phyloP scores from a whole-genome alignment of 2,888 invertebrate species.

The Cheilosia urbana region DNA sequence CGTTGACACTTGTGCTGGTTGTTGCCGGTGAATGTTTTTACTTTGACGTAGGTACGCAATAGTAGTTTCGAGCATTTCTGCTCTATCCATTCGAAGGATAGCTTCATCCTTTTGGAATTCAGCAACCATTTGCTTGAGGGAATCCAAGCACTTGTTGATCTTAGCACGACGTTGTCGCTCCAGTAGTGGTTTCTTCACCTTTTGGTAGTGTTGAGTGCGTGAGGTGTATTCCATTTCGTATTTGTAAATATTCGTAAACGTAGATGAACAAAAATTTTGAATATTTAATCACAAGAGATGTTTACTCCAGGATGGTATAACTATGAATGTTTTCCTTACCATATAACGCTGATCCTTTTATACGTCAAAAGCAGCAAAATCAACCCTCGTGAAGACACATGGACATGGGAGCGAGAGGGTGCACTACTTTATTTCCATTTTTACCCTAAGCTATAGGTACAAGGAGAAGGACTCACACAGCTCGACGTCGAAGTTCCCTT shows the following conservation, averaged over 20 bases:
- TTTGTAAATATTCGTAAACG: neutral
- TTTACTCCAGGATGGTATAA: slow-evolving; percentile 64
- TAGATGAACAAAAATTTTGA: neutral
- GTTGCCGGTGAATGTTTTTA: slow-evolving; percentile 81
- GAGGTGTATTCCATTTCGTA: slow-evolving; percentile 83
- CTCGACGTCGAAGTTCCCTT: neutral
- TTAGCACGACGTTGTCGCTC: slow-evolving; percentile 94
- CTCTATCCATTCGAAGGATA: slow-evolving; percentile 94
- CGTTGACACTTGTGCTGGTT: slow-evolving; percentile 79
- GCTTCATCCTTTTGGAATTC: slow-evolving; percentile 91
- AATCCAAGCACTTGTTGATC: slow-evolving; percentile 95
- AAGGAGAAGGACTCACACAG: slow-evolving; percentile 33
- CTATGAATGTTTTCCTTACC: slow-evolving; percentile 78
- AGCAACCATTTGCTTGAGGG: slow-evolving; percentile 94
- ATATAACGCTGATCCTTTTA: slow-evolving; percentile 77
- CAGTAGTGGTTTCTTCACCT: slow-evolving; percentile 96
- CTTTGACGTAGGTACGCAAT: slow-evolving; percentile 86
- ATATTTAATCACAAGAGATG: slow-evolving; percentile 19
- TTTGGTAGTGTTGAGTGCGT: slow-evolving; percentile 95
- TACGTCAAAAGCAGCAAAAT: slow-evolving; percentile 43
- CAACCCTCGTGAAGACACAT: slow-evolving; percentile 28
- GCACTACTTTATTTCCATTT: neutral
- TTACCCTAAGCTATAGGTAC: neutral
- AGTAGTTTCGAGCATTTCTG: slow-evolving; percentile 93
- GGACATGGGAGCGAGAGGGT: too few relatives aligned